Percentiles rank a stretch among this genome's conserved stretches.
phyloP scores from a whole-genome alignment of 2,888 invertebrate species.

The Calameuta filiformis region DNA sequence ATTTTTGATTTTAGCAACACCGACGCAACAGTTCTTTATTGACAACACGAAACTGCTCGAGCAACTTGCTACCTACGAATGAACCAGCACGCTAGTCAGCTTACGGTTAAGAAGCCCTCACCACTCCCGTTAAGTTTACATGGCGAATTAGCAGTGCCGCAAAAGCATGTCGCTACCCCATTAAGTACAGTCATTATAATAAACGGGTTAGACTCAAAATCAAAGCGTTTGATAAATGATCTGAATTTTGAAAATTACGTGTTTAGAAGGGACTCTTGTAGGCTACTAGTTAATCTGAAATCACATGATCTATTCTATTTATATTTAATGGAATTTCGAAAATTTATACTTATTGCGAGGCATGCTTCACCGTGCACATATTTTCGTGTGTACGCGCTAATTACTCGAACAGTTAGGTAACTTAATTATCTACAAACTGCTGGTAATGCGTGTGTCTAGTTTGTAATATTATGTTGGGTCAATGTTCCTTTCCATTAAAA shows the following conservation, averaged over 20 bases:
- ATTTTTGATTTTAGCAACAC: background rate
- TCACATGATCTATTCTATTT: background rate
- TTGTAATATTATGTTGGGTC: slow-evolving; percentile 4
- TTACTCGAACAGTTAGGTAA: slow-evolving; percentile 17
- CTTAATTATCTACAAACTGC: background rate
- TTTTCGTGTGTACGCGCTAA: slow-evolving; percentile 12
- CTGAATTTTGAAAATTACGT: background rate
- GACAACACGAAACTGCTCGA: slow-evolving; percentile 5
- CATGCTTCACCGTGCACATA: background rate
- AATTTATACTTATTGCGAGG: background rate
- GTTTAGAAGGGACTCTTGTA: background rate
- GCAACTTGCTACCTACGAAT: slow-evolving; percentile 13
- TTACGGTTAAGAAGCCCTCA: slow-evolving; percentile 21
- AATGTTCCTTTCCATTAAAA: slow-evolving; percentile 5
- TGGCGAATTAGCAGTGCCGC: slow-evolving; percentile 12
- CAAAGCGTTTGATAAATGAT: background rate
- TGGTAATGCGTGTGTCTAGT: slow-evolving; percentile 3
- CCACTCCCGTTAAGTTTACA: slow-evolving; percentile 22
- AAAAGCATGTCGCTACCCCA: background rate
- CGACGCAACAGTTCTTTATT: background rate
- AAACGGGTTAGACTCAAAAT: background rate
- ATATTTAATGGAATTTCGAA: background rate
- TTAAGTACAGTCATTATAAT: background rate
- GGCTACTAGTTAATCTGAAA: background rate
- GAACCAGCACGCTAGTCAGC: slow-evolving; percentile 13